Evolutionary conservation across 2,888 invertebrate species (phyloP).

Genomic region (Alentia gelatinosa): DNA sequence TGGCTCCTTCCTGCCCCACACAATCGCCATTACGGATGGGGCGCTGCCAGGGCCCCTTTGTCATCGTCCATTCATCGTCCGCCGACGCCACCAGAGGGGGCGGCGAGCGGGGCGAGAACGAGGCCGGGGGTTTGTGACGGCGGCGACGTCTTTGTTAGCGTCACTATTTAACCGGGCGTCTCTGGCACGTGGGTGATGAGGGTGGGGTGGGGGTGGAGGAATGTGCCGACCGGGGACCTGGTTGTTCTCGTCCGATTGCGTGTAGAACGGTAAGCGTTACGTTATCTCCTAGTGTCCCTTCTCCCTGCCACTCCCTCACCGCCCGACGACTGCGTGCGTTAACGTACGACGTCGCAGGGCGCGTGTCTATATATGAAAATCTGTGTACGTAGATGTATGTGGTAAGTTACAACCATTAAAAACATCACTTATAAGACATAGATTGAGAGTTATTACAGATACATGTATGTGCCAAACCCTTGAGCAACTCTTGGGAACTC

Average conservation of each 20-base stretch:
- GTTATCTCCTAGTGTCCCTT: neutral
- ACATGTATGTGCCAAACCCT: too few relatives aligned
- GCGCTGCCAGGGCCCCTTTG: neutral
- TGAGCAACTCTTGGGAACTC: too few relatives aligned
- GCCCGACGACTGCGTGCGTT: too few relatives aligned
- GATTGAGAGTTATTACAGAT: too few relatives aligned
- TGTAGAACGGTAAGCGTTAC: neutral
- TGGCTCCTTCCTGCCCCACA: neutral
- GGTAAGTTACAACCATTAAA: too few relatives aligned
- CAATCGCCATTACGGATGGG: neutral
- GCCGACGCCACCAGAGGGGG: neutral
- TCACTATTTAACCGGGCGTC: neutral
- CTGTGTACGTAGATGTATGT: too few relatives aligned
- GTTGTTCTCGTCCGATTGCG: neutral
- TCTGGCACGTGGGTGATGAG: neutral
- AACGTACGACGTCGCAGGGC: too few relatives aligned
- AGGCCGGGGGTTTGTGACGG: neutral
- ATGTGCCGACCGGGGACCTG: neutral
- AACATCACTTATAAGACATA: too few relatives aligned
- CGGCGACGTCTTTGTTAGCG: neutral
- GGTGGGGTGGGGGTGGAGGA: neutral
- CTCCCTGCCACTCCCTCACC: neutral
- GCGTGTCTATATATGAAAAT: too few relatives aligned
- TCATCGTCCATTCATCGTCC: neutral
- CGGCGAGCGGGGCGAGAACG: neutral